Percentiles rank a stretch among this genome's conserved stretches.
These are phyloP conservation scores for Hippocampus barbouri DNA, from an alignment of 2,113 vertebrate species.

Conservation along the genomic window DNA sequence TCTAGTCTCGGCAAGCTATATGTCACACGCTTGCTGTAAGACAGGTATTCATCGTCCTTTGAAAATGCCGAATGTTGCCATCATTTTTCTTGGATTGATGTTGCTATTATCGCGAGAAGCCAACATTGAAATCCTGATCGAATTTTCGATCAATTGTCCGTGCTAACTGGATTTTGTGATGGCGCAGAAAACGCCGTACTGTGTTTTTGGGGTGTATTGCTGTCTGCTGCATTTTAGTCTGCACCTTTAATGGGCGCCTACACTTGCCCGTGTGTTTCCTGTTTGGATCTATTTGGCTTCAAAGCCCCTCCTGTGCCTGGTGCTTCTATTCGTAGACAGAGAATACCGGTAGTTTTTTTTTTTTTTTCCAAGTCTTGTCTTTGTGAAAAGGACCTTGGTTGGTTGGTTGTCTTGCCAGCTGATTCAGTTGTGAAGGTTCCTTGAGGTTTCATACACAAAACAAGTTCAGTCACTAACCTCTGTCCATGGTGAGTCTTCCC, in stretches of 20 bases:
- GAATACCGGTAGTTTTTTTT: not conserved
- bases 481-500: not conserved
- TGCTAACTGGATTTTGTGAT: not conserved
- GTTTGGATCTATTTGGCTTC: constrained; percentile 14
- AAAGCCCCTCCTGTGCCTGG: constrained; percentile 25
- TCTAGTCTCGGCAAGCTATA: too few species aligned
- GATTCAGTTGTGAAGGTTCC: not conserved
- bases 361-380: constrained; percentile 13
- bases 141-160: constrained; percentile 10
- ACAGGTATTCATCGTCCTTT: not conserved
- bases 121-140: constrained; percentile 32
- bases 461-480: not conserved
- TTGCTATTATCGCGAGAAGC: constrained; percentile 12
- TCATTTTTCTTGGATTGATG: not conserved
- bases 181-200: not conserved
- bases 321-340: constrained; percentile 20
- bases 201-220: not conserved
- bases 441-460: not conserved
- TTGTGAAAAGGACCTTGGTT: constrained; percentile 6
- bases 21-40: too few species aligned
- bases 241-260: not conserved
- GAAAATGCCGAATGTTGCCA: not conserved
- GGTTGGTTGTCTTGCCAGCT: not conserved
- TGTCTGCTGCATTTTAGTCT: constrained; percentile 1
- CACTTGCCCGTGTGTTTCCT: constrained; percentile 27